Evolutionary conservation across 2,888 invertebrate genomes (phyloP), one percentile per base, ranked within the genome.

Genomic region (Enchytraeus crypticus): DNA sequence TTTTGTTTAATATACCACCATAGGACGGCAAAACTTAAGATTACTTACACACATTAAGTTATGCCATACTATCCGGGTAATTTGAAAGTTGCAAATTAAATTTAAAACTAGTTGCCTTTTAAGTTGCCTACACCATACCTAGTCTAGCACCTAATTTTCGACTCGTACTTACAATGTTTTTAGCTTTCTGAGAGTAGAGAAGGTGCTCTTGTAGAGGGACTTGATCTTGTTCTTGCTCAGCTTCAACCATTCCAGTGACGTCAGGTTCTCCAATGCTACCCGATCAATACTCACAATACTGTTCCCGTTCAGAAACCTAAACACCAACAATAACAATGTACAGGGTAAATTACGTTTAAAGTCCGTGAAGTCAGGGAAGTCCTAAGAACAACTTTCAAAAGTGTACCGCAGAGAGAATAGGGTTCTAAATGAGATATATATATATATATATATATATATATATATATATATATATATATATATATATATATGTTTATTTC

Each of bases 281-380:
- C 85, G 85, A 73, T 87, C 84, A 63, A 93, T 84, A 51, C 81
- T 79, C 69, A 82, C 82, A 63, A 93, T 86, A 67, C 84, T 84
- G 81, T 92, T 93, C 71, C 82, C 83, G 74, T 85, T 86, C 68
- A 88, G 79, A 75, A 84, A 85, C 73, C 88, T 88, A 75, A 0
- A 80, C n/a, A n/a, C n/a, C n/a, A n/a, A n/a, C n/a, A n/a, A n/a
- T n/a, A n/a, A n/a, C n/a, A n/a, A n/a, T n/a, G n/a, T n/a, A n/a
- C n/a, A n/a, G n/a, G n/a, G n/a, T n/a, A n/a, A n/a, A n/a, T n/a
- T n/a, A n/a, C n/a, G n/a, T n/a, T n/a, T n/a, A n/a, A n/a, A n/a
- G n/a, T n/a, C n/a, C n/a, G n/a, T n/a, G n/a, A n/a, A n/a, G n/a
- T n/a, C n/a, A n/a, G n/a, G n/a, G n/a, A n/a, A n/a, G n/a, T n/a